A percentile compares a stretch with the other conserved stretches of the same genome.
Conservation (phyloP, 2,888 invertebrate genomes). For the Scaptomyza flava region DNA sequence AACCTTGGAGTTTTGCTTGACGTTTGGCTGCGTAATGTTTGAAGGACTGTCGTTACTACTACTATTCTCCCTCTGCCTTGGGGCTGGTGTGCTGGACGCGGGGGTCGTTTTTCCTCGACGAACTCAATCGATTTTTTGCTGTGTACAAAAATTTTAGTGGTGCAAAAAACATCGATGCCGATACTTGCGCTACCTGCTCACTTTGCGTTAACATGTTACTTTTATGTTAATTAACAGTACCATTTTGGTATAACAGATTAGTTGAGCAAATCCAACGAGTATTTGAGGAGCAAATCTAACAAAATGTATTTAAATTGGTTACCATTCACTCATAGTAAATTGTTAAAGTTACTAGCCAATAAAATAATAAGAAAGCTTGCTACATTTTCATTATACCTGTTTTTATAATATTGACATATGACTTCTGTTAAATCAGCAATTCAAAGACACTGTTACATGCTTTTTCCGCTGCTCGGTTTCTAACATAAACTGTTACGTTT, state of each 20-base stretch:
- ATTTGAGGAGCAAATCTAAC: neutral
- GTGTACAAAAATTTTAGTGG: conserved; percentile 69
- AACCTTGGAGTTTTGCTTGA: conserved; percentile 57
- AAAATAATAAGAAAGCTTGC: neutral
- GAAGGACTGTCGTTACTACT: conserved; percentile 78
- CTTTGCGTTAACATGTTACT: conserved; percentile 21
- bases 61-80: conserved; percentile 70
- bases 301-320: neutral
- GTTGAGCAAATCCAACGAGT: neutral
- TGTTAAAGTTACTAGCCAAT: neutral
- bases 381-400: neutral
- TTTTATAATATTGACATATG: neutral
- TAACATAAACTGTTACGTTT: neutral
- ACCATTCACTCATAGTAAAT: neutral
- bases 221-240: conserved; percentile 24
- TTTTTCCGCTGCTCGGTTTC: neutral
- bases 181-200: conserved; percentile 19
- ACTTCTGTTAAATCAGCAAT: neutral
- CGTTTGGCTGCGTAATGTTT: conserved; percentile 71
- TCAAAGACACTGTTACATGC: neutral
- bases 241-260: conserved; percentile 2
- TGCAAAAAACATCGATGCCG: conserved; percentile 32
- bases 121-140: conserved; percentile 69
- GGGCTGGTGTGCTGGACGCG: conserved; percentile 63
- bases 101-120: conserved; percentile 69